Evolutionary conservation across 2,113 vertebrate species (phyloP).

Genomic region (Blennius ocellaris): DNA sequence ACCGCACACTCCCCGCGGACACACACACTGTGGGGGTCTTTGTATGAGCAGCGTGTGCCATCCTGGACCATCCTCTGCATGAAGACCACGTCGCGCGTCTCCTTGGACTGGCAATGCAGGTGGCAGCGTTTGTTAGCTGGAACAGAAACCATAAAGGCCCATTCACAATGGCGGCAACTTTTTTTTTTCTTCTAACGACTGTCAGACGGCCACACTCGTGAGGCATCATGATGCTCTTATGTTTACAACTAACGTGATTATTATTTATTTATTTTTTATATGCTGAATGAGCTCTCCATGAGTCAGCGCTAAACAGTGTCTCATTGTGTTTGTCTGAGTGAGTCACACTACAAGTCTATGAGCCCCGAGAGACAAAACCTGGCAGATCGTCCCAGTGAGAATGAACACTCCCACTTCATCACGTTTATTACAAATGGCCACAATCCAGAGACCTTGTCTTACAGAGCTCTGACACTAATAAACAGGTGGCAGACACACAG

Average conservation of each 20-base stretch:
- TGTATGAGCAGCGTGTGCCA: conserved; percentile 96
- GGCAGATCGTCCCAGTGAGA: conserved; percentile 56
- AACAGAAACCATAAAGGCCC: conserved; percentile 35
- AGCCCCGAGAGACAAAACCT: conserved; percentile 64
- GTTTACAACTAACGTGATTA: conserved; percentile 23
- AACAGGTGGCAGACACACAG: conserved; percentile 51
- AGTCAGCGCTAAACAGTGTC: conserved; percentile 33
- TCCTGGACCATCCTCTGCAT: conserved; percentile 92
- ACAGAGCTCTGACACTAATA: conserved; percentile 47
- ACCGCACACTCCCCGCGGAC: conserved; percentile 94
- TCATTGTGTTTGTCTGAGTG: conserved; percentile 58
- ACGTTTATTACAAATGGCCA: conserved; percentile 48
- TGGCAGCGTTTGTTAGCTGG: conserved; percentile 94
- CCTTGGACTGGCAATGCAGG: conserved; percentile 93
- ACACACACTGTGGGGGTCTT: conserved; percentile 93
- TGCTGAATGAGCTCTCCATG: conserved; percentile 41
- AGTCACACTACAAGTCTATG: conserved; percentile 63
- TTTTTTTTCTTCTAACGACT: background rate
- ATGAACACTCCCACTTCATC: conserved; percentile 49
- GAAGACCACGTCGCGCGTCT: conserved; percentile 89
- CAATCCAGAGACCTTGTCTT: conserved; percentile 50
- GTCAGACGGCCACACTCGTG: background rate
- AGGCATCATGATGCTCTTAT: conserved; percentile 24
- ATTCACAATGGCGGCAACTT: conserved; percentile 2
- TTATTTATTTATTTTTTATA: background rate